These are phyloP conservation scores for Uria lomvia DNA, from an alignment of 2,113 vertebrate species.

Conservation along the genomic window DNA sequence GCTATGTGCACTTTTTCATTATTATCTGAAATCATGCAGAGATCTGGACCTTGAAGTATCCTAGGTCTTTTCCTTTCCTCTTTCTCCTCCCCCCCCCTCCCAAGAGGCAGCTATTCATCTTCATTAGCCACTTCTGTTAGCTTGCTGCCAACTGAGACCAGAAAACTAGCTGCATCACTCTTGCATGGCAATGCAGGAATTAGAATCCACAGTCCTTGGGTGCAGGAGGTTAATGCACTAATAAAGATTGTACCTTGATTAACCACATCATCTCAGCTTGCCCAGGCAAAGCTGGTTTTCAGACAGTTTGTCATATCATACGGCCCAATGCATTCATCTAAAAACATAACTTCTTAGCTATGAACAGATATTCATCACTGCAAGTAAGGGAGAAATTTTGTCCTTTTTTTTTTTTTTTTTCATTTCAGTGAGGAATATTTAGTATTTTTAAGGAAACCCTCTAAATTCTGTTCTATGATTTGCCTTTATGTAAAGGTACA, in stretches of 20 bases:
- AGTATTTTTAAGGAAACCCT: neutral
- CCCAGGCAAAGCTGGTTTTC: slow-evolving; percentile 11
- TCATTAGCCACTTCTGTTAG: slow-evolving; percentile 65
- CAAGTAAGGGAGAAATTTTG: neutral
- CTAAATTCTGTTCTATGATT: neutral
- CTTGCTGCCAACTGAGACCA: slow-evolving; percentile 40
- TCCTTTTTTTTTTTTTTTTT: neutral
- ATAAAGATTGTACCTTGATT: slow-evolving; percentile 67
- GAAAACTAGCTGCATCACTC: slow-evolving; percentile 62
- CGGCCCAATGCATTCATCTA: neutral
- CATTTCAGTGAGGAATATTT: neutral
- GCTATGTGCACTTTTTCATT: neutral
- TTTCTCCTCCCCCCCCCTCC: slow-evolving; percentile 22
- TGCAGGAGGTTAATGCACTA: slow-evolving; percentile 67
- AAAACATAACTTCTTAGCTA: neutral
- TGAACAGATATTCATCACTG: neutral
- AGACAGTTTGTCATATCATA: slow-evolving; percentile 34
- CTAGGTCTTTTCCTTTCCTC: slow-evolving; percentile 29
- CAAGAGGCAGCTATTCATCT: slow-evolving; percentile 53
- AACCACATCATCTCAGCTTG: slow-evolving; percentile 57
- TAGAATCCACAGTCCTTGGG: slow-evolving; percentile 63
- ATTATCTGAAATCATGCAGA: slow-evolving; percentile 48
- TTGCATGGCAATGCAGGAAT: slow-evolving; percentile 64
- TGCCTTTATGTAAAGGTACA: neutral
- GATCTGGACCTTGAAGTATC: slow-evolving; percentile 54